Evolutionary conservation across 2,797 vertebrate genomes (phyloP).

Genomic region (Simalia tracyae): DNA sequence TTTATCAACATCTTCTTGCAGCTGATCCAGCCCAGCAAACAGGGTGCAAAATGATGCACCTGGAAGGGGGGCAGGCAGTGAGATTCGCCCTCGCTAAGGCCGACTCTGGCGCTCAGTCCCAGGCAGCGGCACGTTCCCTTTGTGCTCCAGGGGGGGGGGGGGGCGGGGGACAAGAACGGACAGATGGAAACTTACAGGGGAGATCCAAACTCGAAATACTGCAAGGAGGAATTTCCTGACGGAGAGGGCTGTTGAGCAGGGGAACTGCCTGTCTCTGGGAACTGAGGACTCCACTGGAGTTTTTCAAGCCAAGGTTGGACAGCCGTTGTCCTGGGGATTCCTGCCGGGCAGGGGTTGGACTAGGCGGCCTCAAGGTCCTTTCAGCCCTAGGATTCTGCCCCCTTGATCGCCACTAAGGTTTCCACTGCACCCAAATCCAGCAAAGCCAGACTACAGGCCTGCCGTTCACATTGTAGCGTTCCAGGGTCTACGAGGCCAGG

Average conservation of each 20-base stretch:
- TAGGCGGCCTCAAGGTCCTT: too few species aligned
- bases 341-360: too few species aligned
- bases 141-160: background rate
- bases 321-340: too few species aligned
- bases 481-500: slow-evolving; percentile 50
- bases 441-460: slow-evolving; percentile 16
- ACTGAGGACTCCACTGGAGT: background rate
- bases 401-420: background rate
- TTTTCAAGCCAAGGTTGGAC: background rate
- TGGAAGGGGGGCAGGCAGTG: background rate
- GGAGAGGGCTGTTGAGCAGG: background rate
- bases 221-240: background rate
- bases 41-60: background rate
- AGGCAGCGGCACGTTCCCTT: background rate
- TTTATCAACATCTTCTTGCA: background rate
- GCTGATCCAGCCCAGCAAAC: background rate
- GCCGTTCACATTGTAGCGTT: slow-evolving; percentile 12
- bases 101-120: background rate
- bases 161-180: background rate
- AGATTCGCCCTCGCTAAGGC: background rate
- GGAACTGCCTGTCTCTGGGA: too few species aligned
- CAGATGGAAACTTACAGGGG: background rate
- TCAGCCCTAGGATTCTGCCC: background rate
- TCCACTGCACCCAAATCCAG: background rate
- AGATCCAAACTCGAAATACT: background rate